These are phyloP conservation scores for Adelosebastes latens DNA, from an alignment of 2,797 vertebrate genomes.

Conservation along the genomic window DNA sequence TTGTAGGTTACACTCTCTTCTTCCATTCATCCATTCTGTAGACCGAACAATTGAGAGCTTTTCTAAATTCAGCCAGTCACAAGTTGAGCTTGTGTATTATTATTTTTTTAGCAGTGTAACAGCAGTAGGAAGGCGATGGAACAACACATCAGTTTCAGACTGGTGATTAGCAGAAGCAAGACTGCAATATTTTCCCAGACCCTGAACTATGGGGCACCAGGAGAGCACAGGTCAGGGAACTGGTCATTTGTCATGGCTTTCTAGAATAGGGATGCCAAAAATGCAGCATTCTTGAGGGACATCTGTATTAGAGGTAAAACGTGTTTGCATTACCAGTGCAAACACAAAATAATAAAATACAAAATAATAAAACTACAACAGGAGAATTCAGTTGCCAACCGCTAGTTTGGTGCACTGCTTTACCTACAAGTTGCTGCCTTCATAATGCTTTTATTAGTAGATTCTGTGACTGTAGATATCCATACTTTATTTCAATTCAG, in stretches of 20 bases:
- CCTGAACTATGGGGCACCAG: background rate
- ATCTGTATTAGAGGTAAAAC: background rate
- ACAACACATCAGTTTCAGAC: background rate
- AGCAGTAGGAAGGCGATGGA: background rate
- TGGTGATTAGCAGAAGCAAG: background rate
- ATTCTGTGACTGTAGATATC: background rate
- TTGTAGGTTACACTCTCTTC: background rate
- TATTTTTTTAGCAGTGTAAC: background rate
- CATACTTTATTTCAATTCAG: background rate
- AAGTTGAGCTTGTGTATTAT: background rate
- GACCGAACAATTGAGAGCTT: background rate
- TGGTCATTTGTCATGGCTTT: background rate
- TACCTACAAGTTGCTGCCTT: background rate
- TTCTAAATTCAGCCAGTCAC: background rate
- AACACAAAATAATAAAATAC: background rate
- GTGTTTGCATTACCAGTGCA: background rate
- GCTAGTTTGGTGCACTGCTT: background rate
- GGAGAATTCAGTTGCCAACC: rapidly evolving
- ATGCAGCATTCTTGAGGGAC: background rate
- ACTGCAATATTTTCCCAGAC: background rate
- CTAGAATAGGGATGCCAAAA: background rate
- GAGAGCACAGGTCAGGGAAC: background rate
- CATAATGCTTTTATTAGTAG: background rate
- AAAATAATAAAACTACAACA: background rate
- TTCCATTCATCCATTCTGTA: background rate